phyloP scores from a whole-genome alignment of 2,113 vertebrate genomes.

The Barbus barbus region DNA sequence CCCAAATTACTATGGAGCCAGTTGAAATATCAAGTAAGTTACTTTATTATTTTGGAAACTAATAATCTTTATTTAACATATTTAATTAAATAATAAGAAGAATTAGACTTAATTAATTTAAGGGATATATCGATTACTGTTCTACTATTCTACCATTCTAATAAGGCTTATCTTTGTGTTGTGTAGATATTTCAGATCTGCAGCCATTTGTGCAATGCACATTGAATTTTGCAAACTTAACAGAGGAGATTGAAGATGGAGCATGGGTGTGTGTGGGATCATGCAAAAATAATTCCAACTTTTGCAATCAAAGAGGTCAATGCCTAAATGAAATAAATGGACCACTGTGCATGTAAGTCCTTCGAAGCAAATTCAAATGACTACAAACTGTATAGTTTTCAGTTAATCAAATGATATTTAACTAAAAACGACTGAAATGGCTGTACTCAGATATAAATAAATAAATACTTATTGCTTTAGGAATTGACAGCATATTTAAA shows the following conservation, averaged over 20 bases:
- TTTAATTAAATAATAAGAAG: neutral
- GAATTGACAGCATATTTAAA: neutral
- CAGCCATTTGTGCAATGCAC: constrained; percentile 60
- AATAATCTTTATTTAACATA: neutral
- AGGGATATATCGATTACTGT: too few relatives aligned
- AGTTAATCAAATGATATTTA: neutral
- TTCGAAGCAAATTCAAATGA: neutral
- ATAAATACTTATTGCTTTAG: neutral
- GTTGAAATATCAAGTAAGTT: constrained; percentile 62
- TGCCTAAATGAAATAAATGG: constrained; percentile 63
- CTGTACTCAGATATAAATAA: neutral
- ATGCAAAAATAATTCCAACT: constrained; percentile 58
- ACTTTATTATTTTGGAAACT: neutral
- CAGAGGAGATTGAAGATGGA: constrained; percentile 51
- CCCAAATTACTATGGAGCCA: constrained; percentile 41
- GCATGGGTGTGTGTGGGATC: constrained; percentile 67
- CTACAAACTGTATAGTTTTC: neutral
- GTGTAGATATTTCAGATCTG: constrained; percentile 64
- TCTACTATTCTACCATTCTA: too few relatives aligned
- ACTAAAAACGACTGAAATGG: too few relatives aligned
- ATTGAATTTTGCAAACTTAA: constrained; percentile 60
- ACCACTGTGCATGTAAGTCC: constrained; percentile 65
- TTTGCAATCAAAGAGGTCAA: constrained; percentile 65
- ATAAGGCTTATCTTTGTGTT: neutral
- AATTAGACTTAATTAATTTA: too few relatives aligned